A percentile compares a stretch with the other conserved stretches of the same genome.
phyloP scores from a whole-genome alignment of 2,113 vertebrate genomes.

The Amblyornis subalaris region DNA sequence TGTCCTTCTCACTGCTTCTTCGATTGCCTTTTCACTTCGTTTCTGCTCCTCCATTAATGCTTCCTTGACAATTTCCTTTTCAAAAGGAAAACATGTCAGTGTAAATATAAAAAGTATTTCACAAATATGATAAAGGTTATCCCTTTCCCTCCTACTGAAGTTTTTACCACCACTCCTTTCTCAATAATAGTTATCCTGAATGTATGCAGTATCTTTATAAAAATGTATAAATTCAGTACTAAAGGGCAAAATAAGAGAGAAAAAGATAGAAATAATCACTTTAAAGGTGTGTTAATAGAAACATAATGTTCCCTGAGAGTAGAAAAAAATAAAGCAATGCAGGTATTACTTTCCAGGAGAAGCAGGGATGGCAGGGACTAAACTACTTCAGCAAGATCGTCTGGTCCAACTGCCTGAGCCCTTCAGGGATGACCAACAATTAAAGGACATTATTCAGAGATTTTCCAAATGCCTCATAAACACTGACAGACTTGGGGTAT shows the following conservation, averaged over 20 bases:
- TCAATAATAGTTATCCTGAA: background rate
- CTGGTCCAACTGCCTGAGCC: background rate
- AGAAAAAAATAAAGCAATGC: background rate
- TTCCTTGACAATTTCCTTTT: slow-evolving; percentile 72
- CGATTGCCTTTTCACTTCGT: slow-evolving; percentile 66
- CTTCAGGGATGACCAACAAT: background rate
- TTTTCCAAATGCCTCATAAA: background rate
- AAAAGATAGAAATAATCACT: background rate
- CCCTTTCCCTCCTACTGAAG: background rate
- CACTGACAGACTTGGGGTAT: background rate
- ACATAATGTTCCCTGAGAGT: background rate
- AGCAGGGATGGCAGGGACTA: background rate
- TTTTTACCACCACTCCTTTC: background rate
- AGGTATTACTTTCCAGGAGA: background rate
- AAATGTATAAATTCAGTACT: background rate
- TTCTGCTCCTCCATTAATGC: slow-evolving; percentile 72
- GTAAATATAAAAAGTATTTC: background rate
- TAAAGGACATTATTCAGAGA: background rate
- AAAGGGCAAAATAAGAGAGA: background rate
- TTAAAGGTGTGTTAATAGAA: background rate
- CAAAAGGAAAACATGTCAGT: background rate
- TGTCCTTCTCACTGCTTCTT: slow-evolving; percentile 71
- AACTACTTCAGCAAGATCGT: background rate
- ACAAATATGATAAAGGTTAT: background rate
- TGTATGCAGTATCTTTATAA: background rate